Evolutionary conservation across 2,888 invertebrate genomes (phyloP).

Genomic region (Eustalomyia histrio): DNA sequence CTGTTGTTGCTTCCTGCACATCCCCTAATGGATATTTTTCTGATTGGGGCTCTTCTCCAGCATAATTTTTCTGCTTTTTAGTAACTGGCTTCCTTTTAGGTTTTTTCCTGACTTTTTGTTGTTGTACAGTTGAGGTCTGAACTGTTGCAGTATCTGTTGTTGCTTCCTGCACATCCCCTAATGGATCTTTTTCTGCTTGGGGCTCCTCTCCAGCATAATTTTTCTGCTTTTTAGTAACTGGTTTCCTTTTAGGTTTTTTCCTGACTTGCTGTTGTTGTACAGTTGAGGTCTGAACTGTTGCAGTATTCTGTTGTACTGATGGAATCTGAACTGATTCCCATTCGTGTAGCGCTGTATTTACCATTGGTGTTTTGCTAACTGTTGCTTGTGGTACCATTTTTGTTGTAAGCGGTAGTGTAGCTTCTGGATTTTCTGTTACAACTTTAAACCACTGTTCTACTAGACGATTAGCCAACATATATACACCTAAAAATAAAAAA

Average conservation of each 20-base stretch:
- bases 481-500: conserved; percentile 83
- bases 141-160: conserved; percentile 52
- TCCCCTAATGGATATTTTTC: conserved; percentile 68
- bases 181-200: conserved; percentile 65
- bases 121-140: conserved; percentile 46
- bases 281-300: conserved; percentile 58
- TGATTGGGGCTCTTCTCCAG: conserved; percentile 24
- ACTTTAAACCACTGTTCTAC: conserved; percentile 95
- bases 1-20: conserved; percentile 58
- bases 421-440: conserved; percentile 86
- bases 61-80: conserved; percentile 27
- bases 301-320: conserved; percentile 4
- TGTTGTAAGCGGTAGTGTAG: conserved; percentile 36
- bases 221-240: conserved; percentile 21
- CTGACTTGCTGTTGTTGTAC: conserved; percentile 29
- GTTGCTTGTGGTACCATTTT: conserved; percentile 33
- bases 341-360: conserved; percentile 51
- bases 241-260: conserved; percentile 32
- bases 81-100: background rate
- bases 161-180: conserved; percentile 66
- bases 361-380: conserved; percentile 39
- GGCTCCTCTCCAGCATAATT: conserved; percentile 23
- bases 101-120: conserved; percentile 49
- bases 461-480: conserved; percentile 87
- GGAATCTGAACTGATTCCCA: conserved; percentile 52